Percentiles rank a stretch among this genome's conserved stretches.
phyloP scores from a whole-genome alignment of 2,888 invertebrate genomes.

The Tineola bisselliella region DNA sequence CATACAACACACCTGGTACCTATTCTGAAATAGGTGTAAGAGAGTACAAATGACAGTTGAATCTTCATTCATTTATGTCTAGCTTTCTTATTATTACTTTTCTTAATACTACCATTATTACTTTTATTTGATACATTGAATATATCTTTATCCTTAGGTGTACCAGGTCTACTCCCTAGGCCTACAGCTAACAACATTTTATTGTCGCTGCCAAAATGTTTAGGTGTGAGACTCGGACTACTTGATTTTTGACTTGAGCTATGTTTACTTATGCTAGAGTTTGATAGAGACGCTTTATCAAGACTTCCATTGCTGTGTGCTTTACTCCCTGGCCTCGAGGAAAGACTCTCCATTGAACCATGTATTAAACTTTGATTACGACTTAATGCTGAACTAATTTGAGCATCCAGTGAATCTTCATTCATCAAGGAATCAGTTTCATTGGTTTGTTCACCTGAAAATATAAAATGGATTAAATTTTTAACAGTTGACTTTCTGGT shows the following conservation, averaged over 20 bases:
- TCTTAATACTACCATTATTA: conserved; percentile 67
- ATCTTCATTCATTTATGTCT: conserved; percentile 73
- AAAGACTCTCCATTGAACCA: conserved; percentile 59
- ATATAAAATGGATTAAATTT: conserved; percentile 18
- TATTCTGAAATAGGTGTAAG: no score
- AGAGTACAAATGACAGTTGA: no score
- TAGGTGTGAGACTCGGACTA: conserved; percentile 49
- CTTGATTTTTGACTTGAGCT: conserved; percentile 50
- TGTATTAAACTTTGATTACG: conserved; percentile 53
- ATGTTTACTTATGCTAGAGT: conserved; percentile 31
- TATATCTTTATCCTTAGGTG: conserved; percentile 58
- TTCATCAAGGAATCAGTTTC: conserved; percentile 88
- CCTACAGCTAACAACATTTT: conserved; percentile 51
- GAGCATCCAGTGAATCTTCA: conserved; percentile 77
- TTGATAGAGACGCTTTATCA: conserved; percentile 43
- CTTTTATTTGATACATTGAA: conserved; percentile 63
- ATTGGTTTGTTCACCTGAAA: conserved; percentile 82
- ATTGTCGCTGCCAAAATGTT: conserved; percentile 48
- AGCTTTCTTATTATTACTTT: conserved; percentile 82
- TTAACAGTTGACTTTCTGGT: no score
- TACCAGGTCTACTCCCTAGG: conserved; percentile 54
- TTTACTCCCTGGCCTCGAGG: conserved; percentile 60
- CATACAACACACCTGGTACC: no score
- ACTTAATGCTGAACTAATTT: conserved; percentile 59
- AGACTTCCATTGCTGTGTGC: conserved; percentile 57